A percentile compares a stretch with the other conserved stretches of the same genome.
phyloP scores from a whole-genome alignment of 1,140 invertebrate genomes.

The Hirudo medicinalis region DNA sequence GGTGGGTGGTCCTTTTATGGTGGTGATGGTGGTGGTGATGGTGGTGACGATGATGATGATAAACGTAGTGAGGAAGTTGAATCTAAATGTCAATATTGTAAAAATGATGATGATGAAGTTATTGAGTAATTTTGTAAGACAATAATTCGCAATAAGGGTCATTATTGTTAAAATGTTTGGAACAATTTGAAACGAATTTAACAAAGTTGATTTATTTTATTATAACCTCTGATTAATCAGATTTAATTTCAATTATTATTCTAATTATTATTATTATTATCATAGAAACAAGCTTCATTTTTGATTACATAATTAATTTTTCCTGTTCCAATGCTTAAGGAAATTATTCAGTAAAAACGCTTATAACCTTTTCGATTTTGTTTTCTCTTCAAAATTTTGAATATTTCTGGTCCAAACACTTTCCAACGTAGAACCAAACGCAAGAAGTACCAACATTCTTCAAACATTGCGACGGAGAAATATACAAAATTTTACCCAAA shows the following conservation, averaged over 20 bases:
- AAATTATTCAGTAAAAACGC: neutral
- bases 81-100: neutral
- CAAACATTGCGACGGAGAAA: too few relatives aligned
- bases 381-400: too few relatives aligned
- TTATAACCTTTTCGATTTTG: neutral
- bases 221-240: too few relatives aligned
- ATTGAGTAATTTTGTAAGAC: neutral
- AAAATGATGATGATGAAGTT: neutral
- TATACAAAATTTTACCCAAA: too few relatives aligned
- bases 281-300: too few relatives aligned
- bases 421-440: too few relatives aligned
- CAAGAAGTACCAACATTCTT: too few relatives aligned
- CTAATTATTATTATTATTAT: too few relatives aligned
- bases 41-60: neutral
- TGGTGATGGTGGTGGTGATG: constrained; percentile 6
- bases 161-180: neutral
- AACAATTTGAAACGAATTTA: neutral
- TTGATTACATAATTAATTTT: too few relatives aligned
- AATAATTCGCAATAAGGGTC: neutral
- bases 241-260: too few relatives aligned
- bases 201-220: too few relatives aligned
- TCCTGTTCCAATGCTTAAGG: neutral
- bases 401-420: too few relatives aligned
- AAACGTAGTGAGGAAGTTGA: neutral
- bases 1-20: constrained; percentile 8